These are phyloP conservation scores for Synanthedon myopaeformis DNA, from an alignment of 2,888 invertebrate genomes.

Conservation along the genomic window DNA sequence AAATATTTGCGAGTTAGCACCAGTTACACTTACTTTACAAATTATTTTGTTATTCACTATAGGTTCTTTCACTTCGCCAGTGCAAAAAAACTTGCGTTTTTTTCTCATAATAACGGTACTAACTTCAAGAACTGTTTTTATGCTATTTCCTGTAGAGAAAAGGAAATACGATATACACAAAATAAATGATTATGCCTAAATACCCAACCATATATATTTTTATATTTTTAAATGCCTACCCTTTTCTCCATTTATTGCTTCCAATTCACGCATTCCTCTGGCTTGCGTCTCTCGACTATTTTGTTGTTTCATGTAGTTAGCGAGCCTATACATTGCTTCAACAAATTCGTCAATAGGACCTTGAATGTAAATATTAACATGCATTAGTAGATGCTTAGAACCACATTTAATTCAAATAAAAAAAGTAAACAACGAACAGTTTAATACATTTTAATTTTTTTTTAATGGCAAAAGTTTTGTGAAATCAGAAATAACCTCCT, in stretches of 20 bases:
- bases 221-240: constrained; percentile 19
- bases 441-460: too few relatives aligned
- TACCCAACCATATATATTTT: background rate
- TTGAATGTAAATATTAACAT: constrained; percentile 8
- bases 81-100: constrained; percentile 61
- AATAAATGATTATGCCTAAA: background rate
- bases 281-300: constrained; percentile 58
- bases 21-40: constrained; percentile 40
- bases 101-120: constrained; percentile 61
- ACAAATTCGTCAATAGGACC: constrained; percentile 63
- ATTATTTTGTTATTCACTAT: constrained; percentile 64
- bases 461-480: too few relatives aligned
- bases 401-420: background rate
- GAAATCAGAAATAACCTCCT: too few relatives aligned
- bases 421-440: too few relatives aligned
- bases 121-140: constrained; percentile 56
- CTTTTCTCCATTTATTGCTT: constrained; percentile 61
- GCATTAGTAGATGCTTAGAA: background rate
- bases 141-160: constrained; percentile 44
- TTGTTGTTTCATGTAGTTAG: constrained; percentile 56
- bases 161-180: background rate
- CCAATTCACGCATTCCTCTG: constrained; percentile 57
- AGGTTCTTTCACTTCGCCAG: constrained; percentile 61
- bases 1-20: too few relatives aligned
- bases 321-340: constrained; percentile 49